Conservation (phyloP, 2,888 invertebrate species). For the Mythimna loreyi region DNA sequence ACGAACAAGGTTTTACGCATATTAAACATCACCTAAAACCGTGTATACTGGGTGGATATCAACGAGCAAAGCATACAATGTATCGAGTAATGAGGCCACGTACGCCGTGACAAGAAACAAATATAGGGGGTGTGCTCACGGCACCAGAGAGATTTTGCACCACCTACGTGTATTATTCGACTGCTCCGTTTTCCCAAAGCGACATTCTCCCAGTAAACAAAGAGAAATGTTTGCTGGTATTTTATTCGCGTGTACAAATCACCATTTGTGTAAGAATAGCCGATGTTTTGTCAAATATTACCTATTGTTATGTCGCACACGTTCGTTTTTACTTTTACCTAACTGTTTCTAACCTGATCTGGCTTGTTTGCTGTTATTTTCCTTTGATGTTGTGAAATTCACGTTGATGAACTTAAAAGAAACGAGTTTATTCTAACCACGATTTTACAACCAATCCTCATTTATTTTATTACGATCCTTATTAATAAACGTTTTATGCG, state of each 20-base stretch:
- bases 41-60: constrained; percentile 51
- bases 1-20: constrained; percentile 61
- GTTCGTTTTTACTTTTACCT: constrained; percentile 55
- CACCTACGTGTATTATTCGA: constrained; percentile 69
- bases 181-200: constrained; percentile 66
- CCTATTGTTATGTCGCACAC: constrained; percentile 52
- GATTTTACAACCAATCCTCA: constrained; percentile 6
- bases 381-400: constrained; percentile 42
- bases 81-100: constrained; percentile 81
- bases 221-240: constrained; percentile 65
- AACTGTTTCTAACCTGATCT: constrained; percentile 40
- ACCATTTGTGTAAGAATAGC: constrained; percentile 62
- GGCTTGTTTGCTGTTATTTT: constrained; percentile 39
- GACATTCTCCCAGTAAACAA: constrained; percentile 64
- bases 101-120: constrained; percentile 79
- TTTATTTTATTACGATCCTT: constrained; percentile 21
- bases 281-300: constrained; percentile 60
- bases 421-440: constrained; percentile 31
- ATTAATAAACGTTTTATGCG: not conserved
- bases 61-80: constrained; percentile 68
- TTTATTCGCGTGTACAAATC: constrained; percentile 64
- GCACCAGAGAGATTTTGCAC: constrained; percentile 73
- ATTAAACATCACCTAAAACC: constrained; percentile 58
- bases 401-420: constrained; percentile 23
- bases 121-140: constrained; percentile 74